These are phyloP conservation scores for Melanargia galathea DNA, from an alignment of 2,888 invertebrate genomes.

Conservation along the genomic window DNA sequence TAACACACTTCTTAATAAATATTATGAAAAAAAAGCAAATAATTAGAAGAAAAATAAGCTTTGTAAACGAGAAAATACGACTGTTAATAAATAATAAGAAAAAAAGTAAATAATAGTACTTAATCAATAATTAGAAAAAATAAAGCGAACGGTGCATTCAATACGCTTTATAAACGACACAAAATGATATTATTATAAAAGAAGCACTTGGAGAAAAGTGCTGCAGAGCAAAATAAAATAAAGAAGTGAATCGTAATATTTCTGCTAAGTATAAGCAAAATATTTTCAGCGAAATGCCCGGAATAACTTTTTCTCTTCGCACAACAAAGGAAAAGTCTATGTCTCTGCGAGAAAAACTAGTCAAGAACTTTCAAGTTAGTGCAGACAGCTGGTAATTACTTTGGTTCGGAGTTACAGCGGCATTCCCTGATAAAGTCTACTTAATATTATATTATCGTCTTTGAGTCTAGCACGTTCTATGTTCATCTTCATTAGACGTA, in stretches of 20 bases:
- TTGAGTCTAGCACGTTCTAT: neutral
- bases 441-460: slow-evolving; percentile 23
- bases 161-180: too few relatives aligned
- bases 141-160: too few relatives aligned
- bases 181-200: too few relatives aligned
- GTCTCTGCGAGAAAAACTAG: slow-evolving; percentile 16
- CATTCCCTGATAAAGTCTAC: slow-evolving; percentile 29
- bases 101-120: too few relatives aligned
- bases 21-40: too few relatives aligned
- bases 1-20: too few relatives aligned
- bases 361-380: slow-evolving; percentile 30
- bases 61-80: too few relatives aligned
- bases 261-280: neutral
- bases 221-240: neutral
- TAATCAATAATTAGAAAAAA: too few relatives aligned
- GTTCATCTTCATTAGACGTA: neutral
- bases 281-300: neutral
- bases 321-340: slow-evolving; percentile 8
- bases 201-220: neutral
- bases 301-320: slow-evolving; percentile 4
- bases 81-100: too few relatives aligned
- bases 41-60: too few relatives aligned
- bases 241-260: neutral
- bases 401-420: slow-evolving; percentile 25
- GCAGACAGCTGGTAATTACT: slow-evolving; percentile 35